These are phyloP conservation scores for Platorchestia sp. DNA, from an alignment of 1,140 invertebrate species.

Conservation along the genomic window DNA sequence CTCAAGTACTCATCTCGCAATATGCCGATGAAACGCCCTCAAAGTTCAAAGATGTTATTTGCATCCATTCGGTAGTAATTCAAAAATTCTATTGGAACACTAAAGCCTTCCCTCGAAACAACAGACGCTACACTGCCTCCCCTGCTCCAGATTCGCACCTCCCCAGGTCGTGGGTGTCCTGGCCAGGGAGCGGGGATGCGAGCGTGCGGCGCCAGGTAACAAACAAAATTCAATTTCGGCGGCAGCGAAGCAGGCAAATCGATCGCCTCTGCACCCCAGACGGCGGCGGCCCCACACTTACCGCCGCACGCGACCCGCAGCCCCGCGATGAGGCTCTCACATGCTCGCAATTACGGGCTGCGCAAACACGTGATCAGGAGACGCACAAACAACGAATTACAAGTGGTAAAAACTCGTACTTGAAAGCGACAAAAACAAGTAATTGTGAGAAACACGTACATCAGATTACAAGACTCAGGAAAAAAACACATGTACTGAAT, in stretches of 20 bases:
- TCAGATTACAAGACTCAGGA: not conserved
- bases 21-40: no score
- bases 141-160: no score
- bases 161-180: no score
- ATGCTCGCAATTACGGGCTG: not conserved
- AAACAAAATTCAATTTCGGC: constrained; percentile 17
- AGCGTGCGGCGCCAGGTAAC: not conserved
- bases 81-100: no score
- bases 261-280: not conserved
- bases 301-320: not conserved
- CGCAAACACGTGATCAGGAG: not conserved
- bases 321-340: not conserved
- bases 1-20: no score
- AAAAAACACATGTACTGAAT: not conserved
- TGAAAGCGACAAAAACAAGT: no score
- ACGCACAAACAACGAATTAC: not conserved
- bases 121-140: no score
- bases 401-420: no score
- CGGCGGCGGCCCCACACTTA: not conserved
- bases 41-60: no score
- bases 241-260: not conserved
- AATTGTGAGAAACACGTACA: no score
- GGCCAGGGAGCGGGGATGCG: not conserved
- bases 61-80: no score
- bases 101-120: no score